Conservation (phyloP, 2,888 invertebrate genomes). For the Sarcophaga caerulescens region DNA sequence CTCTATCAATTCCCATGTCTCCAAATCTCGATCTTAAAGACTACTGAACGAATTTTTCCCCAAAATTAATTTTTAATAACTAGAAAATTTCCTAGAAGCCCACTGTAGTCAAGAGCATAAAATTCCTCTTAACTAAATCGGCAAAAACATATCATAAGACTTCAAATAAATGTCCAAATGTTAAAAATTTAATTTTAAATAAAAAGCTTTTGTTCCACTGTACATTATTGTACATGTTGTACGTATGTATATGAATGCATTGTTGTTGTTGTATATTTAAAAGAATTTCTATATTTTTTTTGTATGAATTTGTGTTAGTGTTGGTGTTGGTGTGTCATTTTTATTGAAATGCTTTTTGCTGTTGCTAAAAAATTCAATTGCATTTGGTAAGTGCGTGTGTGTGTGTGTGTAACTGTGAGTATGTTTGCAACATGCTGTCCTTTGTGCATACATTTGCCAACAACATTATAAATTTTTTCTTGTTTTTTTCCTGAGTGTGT, state of each 20-base stretch:
- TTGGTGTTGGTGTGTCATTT: conserved; percentile 14
- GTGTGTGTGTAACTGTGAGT: conserved; percentile 13
- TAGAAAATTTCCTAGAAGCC: too few species aligned
- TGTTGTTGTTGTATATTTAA: conserved; percentile 6
- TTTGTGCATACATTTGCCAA: conserved; percentile 67
- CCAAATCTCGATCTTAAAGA: too few species aligned
- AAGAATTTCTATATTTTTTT: conserved; percentile 16
- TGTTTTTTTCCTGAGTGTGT: conserved; percentile 67
- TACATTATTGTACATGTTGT: conserved; percentile 13
- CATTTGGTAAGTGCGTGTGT: conserved; percentile 50
- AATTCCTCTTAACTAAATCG: too few species aligned
- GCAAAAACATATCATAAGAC: too few species aligned
- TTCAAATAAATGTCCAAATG: too few species aligned
- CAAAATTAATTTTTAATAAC: too few species aligned
- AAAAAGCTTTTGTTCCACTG: conserved; percentile 17
- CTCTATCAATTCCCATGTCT: too few species aligned
- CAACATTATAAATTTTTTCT: conserved; percentile 57
- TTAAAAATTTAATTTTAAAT: too few species aligned
- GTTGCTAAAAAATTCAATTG: conserved; percentile 61
- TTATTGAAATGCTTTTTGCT: conserved; percentile 58
- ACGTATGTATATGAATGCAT: not conserved
- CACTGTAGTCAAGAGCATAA: too few species aligned
- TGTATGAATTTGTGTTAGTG: not conserved
- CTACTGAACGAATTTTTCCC: too few species aligned
- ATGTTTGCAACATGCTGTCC: conserved; percentile 59